Percentiles rank a stretch among this genome's conserved stretches.
These are phyloP conservation scores for Origma solitaria DNA, from an alignment of 2,113 vertebrate species.

Conservation along the genomic window DNA sequence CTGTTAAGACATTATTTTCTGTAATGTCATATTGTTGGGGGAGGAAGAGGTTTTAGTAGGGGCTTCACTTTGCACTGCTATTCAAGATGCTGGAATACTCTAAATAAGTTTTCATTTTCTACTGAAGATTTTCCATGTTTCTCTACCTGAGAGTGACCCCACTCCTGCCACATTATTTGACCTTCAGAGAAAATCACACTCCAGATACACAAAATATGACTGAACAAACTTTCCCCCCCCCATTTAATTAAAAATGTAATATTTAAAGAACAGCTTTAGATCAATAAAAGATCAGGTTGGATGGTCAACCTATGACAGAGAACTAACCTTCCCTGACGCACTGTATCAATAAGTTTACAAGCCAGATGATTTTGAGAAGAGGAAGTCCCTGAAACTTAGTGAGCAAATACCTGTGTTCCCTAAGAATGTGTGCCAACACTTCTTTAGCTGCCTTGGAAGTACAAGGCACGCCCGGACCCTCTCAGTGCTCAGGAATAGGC, in stretches of 20 bases:
- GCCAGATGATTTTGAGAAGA: neutral
- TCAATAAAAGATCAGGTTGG: neutral
- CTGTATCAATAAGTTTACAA: neutral
- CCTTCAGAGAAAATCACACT: neutral
- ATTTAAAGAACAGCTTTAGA: neutral
- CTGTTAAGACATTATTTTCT: neutral
- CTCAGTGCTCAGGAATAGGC: rapidly evolving
- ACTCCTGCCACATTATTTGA: neutral
- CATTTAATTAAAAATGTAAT: neutral
- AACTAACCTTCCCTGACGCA: neutral
- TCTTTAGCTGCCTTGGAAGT: too few species aligned
- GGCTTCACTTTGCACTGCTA: neutral
- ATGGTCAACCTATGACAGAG: neutral
- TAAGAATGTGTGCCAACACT: neutral
- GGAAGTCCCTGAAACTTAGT: neutral
- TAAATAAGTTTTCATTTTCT: neutral
- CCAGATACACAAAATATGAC: neutral
- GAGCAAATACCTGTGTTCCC: neutral
- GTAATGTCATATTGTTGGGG: neutral
- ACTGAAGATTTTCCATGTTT: neutral
- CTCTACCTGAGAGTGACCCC: neutral
- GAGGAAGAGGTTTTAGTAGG: neutral
- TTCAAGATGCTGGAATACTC: neutral
- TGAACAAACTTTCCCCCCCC: neutral
- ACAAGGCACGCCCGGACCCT: rapidly evolving